These are phyloP conservation scores for Drosophila micromelanica DNA, from an alignment of 1,140 invertebrate genomes.

Conservation along the genomic window DNA sequence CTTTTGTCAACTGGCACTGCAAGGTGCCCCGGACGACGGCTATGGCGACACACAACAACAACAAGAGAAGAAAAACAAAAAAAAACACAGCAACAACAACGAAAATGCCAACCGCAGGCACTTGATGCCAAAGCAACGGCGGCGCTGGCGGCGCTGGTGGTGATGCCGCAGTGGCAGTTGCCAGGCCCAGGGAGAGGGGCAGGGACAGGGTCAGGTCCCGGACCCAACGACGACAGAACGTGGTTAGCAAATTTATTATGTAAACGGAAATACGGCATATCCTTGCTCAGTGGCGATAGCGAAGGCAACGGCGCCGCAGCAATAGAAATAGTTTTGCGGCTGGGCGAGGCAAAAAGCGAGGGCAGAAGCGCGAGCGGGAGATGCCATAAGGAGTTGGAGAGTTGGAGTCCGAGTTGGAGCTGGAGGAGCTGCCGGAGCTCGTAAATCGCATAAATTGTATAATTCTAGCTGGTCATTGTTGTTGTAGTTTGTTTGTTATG, in stretches of 20 bases:
- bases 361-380: conserved; percentile 27
- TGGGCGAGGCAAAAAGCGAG: conserved; percentile 38
- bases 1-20: conserved; percentile 41
- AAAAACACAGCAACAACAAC: conserved; percentile 28
- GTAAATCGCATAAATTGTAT: conserved; percentile 83
- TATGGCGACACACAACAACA: conserved; percentile 25
- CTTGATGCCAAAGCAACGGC: conserved; percentile 75
- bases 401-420: background rate
- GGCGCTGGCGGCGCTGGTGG: conserved; percentile 53
- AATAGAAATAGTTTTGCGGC: conserved; percentile 80
- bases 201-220: conserved; percentile 5
- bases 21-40: conserved; percentile 34
- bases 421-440: conserved; percentile 58
- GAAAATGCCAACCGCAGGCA: conserved; percentile 59
- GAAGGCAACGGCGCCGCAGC: conserved; percentile 66
- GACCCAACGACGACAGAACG: conserved; percentile 75
- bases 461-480: conserved; percentile 69
- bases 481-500: conserved; percentile 39
- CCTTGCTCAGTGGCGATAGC: conserved; percentile 63
- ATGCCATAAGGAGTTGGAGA: conserved; percentile 13
- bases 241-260: conserved; percentile 84
- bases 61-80: conserved; percentile 4
- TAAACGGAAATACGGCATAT: conserved; percentile 84
- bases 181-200: too few species aligned
- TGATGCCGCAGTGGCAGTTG: conserved; percentile 48